Evolutionary conservation across 2,888 invertebrate species (phyloP).

Genomic region (Drosophila putrida): DNA sequence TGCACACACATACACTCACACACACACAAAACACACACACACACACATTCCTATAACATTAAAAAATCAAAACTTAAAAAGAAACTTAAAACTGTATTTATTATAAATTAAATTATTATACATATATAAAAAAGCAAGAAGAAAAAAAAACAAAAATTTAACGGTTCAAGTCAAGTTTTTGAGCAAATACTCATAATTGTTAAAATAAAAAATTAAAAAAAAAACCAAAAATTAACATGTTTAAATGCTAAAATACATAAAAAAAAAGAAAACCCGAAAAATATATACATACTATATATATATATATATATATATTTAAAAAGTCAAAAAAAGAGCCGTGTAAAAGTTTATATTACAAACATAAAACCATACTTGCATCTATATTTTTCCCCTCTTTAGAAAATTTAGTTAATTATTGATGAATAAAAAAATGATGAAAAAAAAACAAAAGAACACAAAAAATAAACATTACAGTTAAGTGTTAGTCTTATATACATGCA

Average conservation of each 20-base stretch:
- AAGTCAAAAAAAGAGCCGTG: constrained; percentile 46
- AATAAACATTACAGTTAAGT: constrained; percentile 79
- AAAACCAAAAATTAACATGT: constrained; percentile 51
- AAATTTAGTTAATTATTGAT: constrained; percentile 82
- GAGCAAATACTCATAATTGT: constrained; percentile 81
- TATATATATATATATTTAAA: constrained; percentile 48
- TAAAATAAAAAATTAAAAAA: constrained; percentile 61
- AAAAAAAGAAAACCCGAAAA: constrained; percentile 49
- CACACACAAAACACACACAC: constrained; percentile 24
- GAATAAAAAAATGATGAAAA: constrained; percentile 43
- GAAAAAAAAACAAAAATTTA: constrained; percentile 52
- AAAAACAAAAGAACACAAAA: constrained; percentile 26
- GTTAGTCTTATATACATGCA: constrained; percentile 81
- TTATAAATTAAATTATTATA: constrained; percentile 53
- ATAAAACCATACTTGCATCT: constrained; percentile 56
- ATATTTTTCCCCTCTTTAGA: constrained; percentile 79
- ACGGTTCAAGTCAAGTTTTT: constrained; percentile 75
- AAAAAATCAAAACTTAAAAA: constrained; percentile 70
- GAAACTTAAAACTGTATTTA: constrained; percentile 59
- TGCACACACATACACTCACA: constrained; percentile 38
- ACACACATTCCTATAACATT: constrained; percentile 45
- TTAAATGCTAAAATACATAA: constrained; percentile 64
- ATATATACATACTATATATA: constrained; percentile 39
- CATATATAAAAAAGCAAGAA: constrained; percentile 42
- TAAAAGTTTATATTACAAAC: constrained; percentile 68